Evolutionary conservation across 2,797 vertebrate species (phyloP).

Genomic region (Leptatherina wallacei): DNA sequence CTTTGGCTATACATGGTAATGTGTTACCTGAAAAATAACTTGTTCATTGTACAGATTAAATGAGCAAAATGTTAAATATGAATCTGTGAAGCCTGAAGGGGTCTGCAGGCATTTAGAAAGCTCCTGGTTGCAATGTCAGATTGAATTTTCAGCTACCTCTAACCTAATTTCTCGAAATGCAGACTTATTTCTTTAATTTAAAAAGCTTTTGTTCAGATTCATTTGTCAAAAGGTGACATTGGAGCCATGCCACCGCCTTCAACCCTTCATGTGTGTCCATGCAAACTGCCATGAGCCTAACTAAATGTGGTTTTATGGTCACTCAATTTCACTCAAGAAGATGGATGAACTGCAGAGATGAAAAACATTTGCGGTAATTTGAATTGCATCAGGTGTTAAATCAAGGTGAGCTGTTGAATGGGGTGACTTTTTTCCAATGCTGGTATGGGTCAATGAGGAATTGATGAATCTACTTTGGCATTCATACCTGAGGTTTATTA

Average conservation of each 20-base stretch:
- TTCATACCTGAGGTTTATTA: conserved; percentile 61
- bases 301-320: conserved; percentile 52
- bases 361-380: conserved; percentile 43
- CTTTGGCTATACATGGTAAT: no score
- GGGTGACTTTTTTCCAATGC: conserved; percentile 27
- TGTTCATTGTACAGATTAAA: no score
- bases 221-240: conserved; percentile 2
- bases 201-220: background rate
- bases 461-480: conserved; percentile 61
- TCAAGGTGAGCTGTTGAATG: conserved; percentile 34
- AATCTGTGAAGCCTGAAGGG: no score
- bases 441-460: conserved; percentile 50
- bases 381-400: conserved; percentile 45
- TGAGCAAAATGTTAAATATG: no score
- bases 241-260: background rate
- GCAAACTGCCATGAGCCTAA: background rate
- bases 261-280: background rate
- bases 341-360: conserved; percentile 34
- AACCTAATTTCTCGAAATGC: background rate
- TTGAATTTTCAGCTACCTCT: no score
- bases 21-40: no score
- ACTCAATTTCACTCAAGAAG: conserved; percentile 39
- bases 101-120: no score
- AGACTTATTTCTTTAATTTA: background rate
- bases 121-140: no score